phyloP scores from a whole-genome alignment of 2,888 invertebrate species.

The Corbicula japonica region DNA sequence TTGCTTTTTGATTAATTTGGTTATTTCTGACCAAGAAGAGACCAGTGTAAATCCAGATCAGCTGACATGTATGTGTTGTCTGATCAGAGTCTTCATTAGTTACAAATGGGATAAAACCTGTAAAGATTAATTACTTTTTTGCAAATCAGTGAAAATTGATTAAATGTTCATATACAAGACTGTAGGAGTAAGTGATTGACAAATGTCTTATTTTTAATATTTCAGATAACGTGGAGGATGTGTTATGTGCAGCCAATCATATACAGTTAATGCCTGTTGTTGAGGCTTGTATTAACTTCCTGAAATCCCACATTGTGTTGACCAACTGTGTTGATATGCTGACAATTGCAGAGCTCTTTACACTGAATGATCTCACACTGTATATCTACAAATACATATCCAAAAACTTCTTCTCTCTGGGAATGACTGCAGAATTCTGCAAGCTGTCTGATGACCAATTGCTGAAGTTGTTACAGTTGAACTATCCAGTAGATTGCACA shows the following conservation, averaged over 20 bases:
- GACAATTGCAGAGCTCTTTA: slow-evolving; percentile 91
- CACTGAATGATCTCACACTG: slow-evolving; percentile 88
- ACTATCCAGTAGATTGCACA: slow-evolving; percentile 91
- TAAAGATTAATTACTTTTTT: too few species aligned
- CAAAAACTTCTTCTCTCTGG: slow-evolving; percentile 89
- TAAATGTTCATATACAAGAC: too few species aligned
- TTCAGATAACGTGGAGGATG: slow-evolving; percentile 90
- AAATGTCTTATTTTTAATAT: too few species aligned
- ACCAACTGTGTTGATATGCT: slow-evolving; percentile 92
- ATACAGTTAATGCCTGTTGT: slow-evolving; percentile 90
- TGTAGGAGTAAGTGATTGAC: too few species aligned
- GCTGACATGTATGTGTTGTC: too few species aligned
- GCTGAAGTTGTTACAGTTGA: slow-evolving; percentile 89
- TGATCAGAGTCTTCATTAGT: too few species aligned
- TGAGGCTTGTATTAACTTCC: slow-evolving; percentile 90
- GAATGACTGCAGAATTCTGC: slow-evolving; percentile 89
- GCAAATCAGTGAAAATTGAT: too few species aligned
- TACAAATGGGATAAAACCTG: too few species aligned
- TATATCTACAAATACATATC: slow-evolving; percentile 90
- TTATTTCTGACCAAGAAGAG: too few species aligned
- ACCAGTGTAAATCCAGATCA: too few species aligned
- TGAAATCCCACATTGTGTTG: slow-evolving; percentile 90
- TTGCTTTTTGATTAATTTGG: too few species aligned
- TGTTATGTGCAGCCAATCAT: slow-evolving; percentile 91
- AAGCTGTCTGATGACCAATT: slow-evolving; percentile 89